These are phyloP conservation scores for Athetis lepigone DNA, from an alignment of 2,888 invertebrate genomes.

Conservation along the genomic window DNA sequence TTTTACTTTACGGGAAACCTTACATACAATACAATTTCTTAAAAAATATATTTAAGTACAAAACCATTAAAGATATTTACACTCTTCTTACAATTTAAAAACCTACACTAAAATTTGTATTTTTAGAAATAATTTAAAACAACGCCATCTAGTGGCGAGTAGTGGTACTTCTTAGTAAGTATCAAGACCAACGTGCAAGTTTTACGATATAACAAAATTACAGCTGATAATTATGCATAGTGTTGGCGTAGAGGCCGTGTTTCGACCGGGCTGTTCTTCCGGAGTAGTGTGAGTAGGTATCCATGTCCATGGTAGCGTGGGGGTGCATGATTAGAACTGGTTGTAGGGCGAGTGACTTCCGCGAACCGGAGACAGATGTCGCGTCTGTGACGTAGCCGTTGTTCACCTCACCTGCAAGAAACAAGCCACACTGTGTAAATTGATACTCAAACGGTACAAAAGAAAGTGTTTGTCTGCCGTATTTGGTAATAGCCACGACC, in stretches of 20 bases:
- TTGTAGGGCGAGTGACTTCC: constrained; percentile 96
- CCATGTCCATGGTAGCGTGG: constrained; percentile 91
- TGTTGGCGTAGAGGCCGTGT: constrained; percentile 92
- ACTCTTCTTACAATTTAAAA: constrained; percentile 46
- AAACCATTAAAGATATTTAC: constrained; percentile 56
- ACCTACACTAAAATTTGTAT: constrained; percentile 33
- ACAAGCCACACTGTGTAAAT: constrained; percentile 43
- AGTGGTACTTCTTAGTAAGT: constrained; percentile 32
- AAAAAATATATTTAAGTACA: constrained; percentile 52
- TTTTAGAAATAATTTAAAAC: constrained; percentile 59
- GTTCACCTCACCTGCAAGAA: constrained; percentile 95
- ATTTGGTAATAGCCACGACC: constrained; percentile 49
- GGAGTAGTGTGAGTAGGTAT: constrained; percentile 95
- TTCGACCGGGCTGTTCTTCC: constrained; percentile 92
- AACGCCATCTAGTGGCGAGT: constrained; percentile 65
- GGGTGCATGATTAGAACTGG: constrained; percentile 96
- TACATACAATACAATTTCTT: constrained; percentile 56
- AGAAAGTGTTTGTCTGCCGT: constrained; percentile 41
- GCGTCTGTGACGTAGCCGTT: constrained; percentile 96
- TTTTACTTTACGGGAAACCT: constrained; percentile 36
- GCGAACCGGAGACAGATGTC: constrained; percentile 95
- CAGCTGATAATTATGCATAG: constrained; percentile 93
- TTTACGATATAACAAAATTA: constrained; percentile 68
- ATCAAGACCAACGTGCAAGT: constrained; percentile 13
- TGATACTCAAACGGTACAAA: constrained; percentile 51